A percentile compares a stretch with the other conserved stretches of the same genome.
phyloP scores from a whole-genome alignment of 1,140 invertebrate genomes.

The Stratiolaelaps scimitus region DNA sequence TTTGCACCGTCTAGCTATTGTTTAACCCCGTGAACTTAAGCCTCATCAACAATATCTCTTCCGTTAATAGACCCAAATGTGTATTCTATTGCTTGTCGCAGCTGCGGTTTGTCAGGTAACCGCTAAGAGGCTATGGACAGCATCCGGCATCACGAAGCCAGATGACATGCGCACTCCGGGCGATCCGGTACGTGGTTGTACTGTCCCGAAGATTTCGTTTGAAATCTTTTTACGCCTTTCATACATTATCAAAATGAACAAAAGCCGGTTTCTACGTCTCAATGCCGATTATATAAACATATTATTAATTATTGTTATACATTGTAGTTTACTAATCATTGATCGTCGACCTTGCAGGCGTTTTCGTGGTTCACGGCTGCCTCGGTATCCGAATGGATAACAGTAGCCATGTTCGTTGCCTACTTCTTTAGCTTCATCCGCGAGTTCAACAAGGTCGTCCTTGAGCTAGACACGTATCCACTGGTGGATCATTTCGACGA shows the following conservation, averaged over 20 bases:
- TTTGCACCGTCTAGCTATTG: too few relatives aligned
- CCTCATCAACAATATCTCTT: too few relatives aligned
- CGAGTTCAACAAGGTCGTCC: conserved; percentile 24
- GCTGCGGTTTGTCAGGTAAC: conserved; percentile 1
- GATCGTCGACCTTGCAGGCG: not conserved
- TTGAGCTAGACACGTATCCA: conserved; percentile 17
- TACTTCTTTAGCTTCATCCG: conserved; percentile 26
- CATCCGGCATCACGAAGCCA: conserved; percentile 4
- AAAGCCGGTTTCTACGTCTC: too few relatives aligned
- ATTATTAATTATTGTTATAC: too few relatives aligned
- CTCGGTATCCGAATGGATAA: conserved; percentile 12
- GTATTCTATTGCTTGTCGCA: not conserved
- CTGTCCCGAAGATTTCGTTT: too few relatives aligned
- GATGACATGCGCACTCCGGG: conserved; percentile 12
- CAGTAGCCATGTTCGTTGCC: conserved; percentile 15
- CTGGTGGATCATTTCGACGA: conserved; percentile 18
- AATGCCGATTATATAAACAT: too few relatives aligned
- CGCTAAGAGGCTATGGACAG: conserved; percentile 2
- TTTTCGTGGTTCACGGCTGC: conserved; percentile 15
- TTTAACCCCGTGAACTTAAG: too few relatives aligned
- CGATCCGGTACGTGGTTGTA: not conserved
- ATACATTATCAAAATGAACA: too few relatives aligned
- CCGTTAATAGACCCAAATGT: too few relatives aligned
- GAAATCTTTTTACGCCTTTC: too few relatives aligned
- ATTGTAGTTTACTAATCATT: too few relatives aligned